A percentile compares a stretch with the other conserved stretches of the same genome.
These are phyloP conservation scores for Oreochromis aureus DNA, from an alignment of 2,113 vertebrate species.

Conservation along the genomic window DNA sequence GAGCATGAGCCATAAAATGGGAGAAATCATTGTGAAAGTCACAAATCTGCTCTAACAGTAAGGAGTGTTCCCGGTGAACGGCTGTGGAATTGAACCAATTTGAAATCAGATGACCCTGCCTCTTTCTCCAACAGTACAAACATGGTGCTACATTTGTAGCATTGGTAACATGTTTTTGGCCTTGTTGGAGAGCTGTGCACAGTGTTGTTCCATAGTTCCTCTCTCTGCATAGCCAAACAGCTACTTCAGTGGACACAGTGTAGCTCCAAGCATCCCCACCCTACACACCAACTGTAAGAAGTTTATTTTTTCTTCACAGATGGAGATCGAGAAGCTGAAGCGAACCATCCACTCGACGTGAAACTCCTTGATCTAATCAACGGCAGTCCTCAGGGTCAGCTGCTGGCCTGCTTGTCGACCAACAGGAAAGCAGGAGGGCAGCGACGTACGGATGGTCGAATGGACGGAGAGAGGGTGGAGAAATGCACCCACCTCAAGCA, in stretches of 20 bases:
- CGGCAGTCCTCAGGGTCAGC: conserved; percentile 21
- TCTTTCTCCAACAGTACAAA: neutral
- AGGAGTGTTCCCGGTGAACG: neutral
- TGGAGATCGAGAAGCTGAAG: conserved; percentile 92
- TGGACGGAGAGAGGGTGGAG: neutral
- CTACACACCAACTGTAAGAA: neutral
- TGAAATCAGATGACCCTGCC: neutral
- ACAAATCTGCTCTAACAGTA: neutral
- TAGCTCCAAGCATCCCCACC: neutral
- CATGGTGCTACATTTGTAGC: neutral
- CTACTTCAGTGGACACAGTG: neutral
- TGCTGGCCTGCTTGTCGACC: neutral
- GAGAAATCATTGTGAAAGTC: neutral
- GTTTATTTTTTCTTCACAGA: conserved; percentile 63
- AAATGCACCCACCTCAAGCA: conserved; percentile 20
- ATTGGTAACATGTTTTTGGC: neutral
- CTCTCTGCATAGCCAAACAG: neutral
- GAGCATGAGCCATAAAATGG: neutral
- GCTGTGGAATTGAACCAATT: neutral
- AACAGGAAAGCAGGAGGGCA: neutral
- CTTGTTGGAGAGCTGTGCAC: neutral
- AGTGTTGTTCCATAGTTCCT: neutral
- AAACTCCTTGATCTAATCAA: conserved; percentile 31
- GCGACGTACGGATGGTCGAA: neutral
- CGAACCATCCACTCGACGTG: conserved; percentile 79